Conservation (phyloP, 2,888 invertebrate species). For the Sesamia inferens region DNA sequence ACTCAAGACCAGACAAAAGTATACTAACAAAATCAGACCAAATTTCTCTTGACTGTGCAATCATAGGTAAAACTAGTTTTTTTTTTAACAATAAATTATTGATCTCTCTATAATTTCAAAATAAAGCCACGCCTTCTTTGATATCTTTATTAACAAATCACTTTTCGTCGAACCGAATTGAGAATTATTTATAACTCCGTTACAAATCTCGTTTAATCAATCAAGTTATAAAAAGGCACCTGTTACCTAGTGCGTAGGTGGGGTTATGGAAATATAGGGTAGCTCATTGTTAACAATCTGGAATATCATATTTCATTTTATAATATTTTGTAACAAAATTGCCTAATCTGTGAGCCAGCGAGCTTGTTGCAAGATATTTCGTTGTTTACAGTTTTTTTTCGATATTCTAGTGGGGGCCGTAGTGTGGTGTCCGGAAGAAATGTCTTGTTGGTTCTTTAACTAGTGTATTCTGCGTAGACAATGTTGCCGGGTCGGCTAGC, state of each 20-base stretch:
- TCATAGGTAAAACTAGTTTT: too few relatives aligned
- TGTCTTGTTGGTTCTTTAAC: too few relatives aligned
- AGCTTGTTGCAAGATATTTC: not conserved
- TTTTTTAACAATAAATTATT: too few relatives aligned
- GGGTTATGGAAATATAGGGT: not conserved
- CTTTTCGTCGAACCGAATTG: not conserved
- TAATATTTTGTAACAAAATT: not conserved
- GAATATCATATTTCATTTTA: not conserved
- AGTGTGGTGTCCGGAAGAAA: too few relatives aligned
- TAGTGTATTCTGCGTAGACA: too few relatives aligned
- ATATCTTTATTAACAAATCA: not conserved
- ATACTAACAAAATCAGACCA: too few relatives aligned
- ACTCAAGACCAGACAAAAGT: too few relatives aligned
- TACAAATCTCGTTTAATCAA: not conserved
- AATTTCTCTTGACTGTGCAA: too few relatives aligned
- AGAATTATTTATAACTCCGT: slow-evolving; percentile 2
- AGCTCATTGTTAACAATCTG: not conserved
- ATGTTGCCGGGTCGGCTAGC: too few relatives aligned
- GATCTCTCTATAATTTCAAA: too few relatives aligned
- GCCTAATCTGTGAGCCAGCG: not conserved
- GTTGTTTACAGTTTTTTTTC: not conserved
- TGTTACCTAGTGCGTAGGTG: not conserved
- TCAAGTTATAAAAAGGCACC: not conserved
- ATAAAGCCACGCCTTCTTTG: too few relatives aligned
- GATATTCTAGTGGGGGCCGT: too few relatives aligned